Percentiles rank a stretch among this genome's conserved stretches.
phyloP scores from a whole-genome alignment of 37 sponge, comb jelly and placozoan genomes.

The Theonella swinhoei region DNA sequence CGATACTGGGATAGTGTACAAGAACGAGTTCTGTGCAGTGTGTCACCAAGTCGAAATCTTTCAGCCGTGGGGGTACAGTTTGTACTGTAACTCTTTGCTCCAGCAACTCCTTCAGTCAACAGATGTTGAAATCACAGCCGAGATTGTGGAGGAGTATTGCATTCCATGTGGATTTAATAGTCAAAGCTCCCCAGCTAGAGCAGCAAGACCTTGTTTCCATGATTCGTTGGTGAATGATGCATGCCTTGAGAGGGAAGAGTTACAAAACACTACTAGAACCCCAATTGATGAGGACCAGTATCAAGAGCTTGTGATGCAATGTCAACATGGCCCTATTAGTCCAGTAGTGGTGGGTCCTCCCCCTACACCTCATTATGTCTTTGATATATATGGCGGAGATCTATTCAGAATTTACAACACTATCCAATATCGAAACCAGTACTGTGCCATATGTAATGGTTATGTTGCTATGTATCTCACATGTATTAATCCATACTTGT shows the following conservation, averaged over 20 bases:
- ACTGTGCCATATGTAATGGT: conserved; percentile 27
- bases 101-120: background rate
- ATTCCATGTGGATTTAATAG: background rate
- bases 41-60: conserved; percentile 27
- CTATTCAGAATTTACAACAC: background rate
- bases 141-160: conserved; percentile 6
- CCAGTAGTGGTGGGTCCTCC: background rate
- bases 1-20: conserved; percentile 44
- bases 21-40: conserved; percentile 49
- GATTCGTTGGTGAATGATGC: background rate
- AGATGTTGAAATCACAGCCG: background rate
- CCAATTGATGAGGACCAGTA: background rate
- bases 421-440: background rate
- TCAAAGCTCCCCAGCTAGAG: background rate
- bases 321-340: conserved; percentile 7
- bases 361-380: too few relatives aligned
- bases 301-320: background rate
- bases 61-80: conserved; percentile 1
- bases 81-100: background rate
- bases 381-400: too few relatives aligned
- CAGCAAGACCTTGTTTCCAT: conserved; percentile 8
- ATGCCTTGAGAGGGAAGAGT: background rate
- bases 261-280: background rate
- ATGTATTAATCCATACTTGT: too few relatives aligned
- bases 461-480: background rate